A percentile compares a stretch with the other conserved stretches of the same genome.
Conservation (phyloP, 2,888 invertebrate species). For the Drosophila suboccidentalis region DNA sequence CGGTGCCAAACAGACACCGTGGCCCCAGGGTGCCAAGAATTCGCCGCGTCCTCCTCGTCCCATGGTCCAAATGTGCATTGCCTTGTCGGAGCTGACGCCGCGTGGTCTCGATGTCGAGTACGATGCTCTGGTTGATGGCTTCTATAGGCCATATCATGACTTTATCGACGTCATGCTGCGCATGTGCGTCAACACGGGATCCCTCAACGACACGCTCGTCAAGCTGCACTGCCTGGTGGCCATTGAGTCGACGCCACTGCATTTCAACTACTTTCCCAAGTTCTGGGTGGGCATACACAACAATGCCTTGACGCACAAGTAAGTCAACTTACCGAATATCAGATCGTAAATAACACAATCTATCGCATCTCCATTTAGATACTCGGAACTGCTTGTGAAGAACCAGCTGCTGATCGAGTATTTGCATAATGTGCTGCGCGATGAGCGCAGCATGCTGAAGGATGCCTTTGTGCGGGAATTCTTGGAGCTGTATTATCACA, state of each 20-base stretch:
- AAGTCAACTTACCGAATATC: conserved; percentile 30
- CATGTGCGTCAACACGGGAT: conserved; percentile 94
- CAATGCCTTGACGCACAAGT: conserved; percentile 85
- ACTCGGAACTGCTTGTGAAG: conserved; percentile 92
- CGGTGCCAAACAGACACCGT: conserved; percentile 87
- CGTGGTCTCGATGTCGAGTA: conserved; percentile 92
- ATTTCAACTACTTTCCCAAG: conserved; percentile 95
- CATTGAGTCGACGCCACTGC: conserved; percentile 95
- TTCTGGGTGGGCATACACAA: conserved; percentile 96
- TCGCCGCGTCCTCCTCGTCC: conserved; percentile 90
- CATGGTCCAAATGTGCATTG: conserved; percentile 94
- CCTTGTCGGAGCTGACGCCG: conserved; percentile 89
- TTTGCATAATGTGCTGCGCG: conserved; percentile 94
- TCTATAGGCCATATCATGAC: conserved; percentile 95
- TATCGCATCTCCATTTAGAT: conserved; percentile 86
- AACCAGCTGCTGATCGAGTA: conserved; percentile 95
- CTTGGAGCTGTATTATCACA: conserved; percentile 95
- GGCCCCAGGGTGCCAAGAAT: conserved; percentile 88
- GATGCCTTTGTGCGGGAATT: conserved; percentile 95
- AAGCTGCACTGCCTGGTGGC: conserved; percentile 95
- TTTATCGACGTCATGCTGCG: conserved; percentile 94
- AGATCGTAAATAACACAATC: too few species aligned
- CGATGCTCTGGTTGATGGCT: conserved; percentile 91
- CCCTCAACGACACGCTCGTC: conserved; percentile 94
- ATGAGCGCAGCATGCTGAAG: conserved; percentile 94